Conservation (phyloP, 1,140 invertebrate species). For the Tenebrio molitor region DNA sequence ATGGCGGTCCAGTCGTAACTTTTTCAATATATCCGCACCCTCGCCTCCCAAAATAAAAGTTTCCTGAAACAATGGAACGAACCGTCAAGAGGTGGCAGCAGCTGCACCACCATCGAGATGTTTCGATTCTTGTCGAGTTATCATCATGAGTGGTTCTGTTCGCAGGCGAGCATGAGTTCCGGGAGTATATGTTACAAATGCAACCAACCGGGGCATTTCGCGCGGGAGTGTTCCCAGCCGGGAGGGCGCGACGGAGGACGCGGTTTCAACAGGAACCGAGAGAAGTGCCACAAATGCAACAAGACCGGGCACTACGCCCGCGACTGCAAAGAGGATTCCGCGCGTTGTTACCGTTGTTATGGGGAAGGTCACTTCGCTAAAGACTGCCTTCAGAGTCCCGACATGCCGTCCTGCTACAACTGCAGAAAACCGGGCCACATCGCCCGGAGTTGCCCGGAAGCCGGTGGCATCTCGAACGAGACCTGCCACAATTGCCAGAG, state of each 20-base stretch:
- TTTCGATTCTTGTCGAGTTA: no score
- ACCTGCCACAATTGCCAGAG: constrained; percentile 93
- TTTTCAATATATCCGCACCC: no score
- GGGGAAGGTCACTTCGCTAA: constrained; percentile 90
- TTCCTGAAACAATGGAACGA: no score
- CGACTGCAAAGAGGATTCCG: constrained; percentile 89
- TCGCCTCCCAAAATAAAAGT: no score
- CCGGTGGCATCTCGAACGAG: constrained; percentile 68
- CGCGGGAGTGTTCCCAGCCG: constrained; percentile 84
- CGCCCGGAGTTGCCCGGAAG: constrained; percentile 86
- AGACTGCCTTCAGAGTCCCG: constrained; percentile 86
- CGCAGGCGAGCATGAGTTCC: constrained; percentile 74
- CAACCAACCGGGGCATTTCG: constrained; percentile 88
- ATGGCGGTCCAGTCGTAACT: no score
- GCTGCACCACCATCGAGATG: no score
- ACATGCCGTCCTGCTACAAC: constrained; percentile 87
- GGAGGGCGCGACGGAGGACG: constrained; percentile 73
- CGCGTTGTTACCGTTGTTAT: constrained; percentile 88
- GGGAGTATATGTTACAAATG: constrained; percentile 90
- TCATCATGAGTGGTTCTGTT: constrained; percentile 24
- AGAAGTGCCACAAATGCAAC: constrained; percentile 97
- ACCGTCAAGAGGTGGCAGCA: no score
- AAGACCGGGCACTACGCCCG: constrained; percentile 92
- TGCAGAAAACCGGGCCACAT: constrained; percentile 92
- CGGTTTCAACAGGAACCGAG: constrained; percentile 72